Evolutionary conservation across 2,888 invertebrate species (phyloP).

Genomic region (Aspidiotus rigidus): DNA sequence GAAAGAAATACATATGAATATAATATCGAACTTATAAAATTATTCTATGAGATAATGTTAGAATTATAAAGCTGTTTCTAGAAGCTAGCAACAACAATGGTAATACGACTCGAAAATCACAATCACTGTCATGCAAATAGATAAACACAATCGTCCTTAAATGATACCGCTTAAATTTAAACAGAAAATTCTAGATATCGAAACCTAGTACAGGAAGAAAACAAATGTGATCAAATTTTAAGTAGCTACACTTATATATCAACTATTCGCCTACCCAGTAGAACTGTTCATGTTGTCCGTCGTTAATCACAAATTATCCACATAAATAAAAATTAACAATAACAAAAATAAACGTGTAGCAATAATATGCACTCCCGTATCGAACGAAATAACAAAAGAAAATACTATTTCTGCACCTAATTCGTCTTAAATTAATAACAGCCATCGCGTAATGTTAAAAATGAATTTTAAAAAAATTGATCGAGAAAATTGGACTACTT

Average conservation of each 20-base stretch:
- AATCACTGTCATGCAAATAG: constrained; percentile 19
- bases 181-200: not conserved
- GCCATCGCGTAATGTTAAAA: constrained; percentile 19
- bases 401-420: not conserved
- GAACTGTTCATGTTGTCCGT: no score
- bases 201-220: not conserved
- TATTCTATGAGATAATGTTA: no score
- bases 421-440: constrained; percentile 27
- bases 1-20: no score
- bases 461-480: not conserved
- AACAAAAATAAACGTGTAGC: not conserved
- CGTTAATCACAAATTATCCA: not conserved
- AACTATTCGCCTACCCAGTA: not conserved
- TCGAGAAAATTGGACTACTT: constrained; percentile 21
- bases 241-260: not conserved
- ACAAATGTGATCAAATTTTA: not conserved
- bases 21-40: no score
- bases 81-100: constrained; percentile 32
- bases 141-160: not conserved
- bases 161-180: not conserved
- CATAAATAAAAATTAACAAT: not conserved
- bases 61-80: constrained; percentile 15
- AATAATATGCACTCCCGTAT: no score
- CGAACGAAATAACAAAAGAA: not conserved
- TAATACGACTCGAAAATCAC: constrained; percentile 31